phyloP scores from a whole-genome alignment of 1,140 invertebrate genomes.

The Drosophila eugracilis region DNA sequence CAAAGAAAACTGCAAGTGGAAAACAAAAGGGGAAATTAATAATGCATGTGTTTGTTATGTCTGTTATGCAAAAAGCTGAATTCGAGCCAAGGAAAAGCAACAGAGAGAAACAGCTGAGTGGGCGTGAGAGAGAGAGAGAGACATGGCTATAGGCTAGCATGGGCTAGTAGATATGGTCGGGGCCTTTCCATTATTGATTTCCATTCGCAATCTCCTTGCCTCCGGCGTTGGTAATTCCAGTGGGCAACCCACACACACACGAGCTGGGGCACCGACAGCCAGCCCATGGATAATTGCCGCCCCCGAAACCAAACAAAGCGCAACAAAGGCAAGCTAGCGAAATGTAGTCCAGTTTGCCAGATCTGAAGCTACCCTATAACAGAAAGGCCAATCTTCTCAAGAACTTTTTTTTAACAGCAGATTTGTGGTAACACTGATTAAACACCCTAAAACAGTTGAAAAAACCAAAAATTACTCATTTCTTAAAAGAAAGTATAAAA shows the following conservation, averaged over 20 bases:
- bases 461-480: background rate
- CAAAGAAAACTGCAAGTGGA: conserved; percentile 37
- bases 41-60: conserved; percentile 32
- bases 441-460: background rate
- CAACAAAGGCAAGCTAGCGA: background rate
- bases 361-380: conserved; percentile 11
- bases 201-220: conserved; percentile 55
- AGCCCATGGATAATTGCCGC: conserved; percentile 38
- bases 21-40: conserved; percentile 30
- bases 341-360: conserved; percentile 8
- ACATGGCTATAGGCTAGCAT: background rate
- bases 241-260: conserved; percentile 27
- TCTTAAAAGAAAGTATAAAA: background rate
- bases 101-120: background rate
- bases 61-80: conserved; percentile 47
- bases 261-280: conserved; percentile 1
- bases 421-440: too few species aligned
- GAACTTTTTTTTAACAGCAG: too few species aligned
- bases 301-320: conserved; percentile 32
- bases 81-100: conserved; percentile 29
- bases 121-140: background rate
- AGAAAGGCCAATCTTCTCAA: background rate
- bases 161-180: conserved; percentile 33
- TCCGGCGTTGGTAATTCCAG: conserved; percentile 41
- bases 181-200: conserved; percentile 72